Base-by-base conservation (phyloP, 2,113 vertebrate species). In the Callipepla squamata region DNA sequence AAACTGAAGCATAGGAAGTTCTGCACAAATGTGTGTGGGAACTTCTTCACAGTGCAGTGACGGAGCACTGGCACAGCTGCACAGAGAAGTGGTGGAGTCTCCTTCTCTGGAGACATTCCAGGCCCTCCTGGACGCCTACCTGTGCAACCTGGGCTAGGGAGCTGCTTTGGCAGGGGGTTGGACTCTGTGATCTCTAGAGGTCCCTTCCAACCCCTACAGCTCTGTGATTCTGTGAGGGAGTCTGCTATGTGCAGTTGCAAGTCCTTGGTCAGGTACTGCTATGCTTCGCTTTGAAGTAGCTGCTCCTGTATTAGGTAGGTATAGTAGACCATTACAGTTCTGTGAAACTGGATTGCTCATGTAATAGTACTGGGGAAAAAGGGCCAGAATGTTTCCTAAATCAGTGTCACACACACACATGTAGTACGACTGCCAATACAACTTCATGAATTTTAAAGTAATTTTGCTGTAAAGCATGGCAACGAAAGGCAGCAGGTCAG, bases 211-310 rank as follows among this genome's bases (percentile, higher is more conserved):
- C 40, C 40, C 40, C 40, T 11, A 40, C 40, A 11, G 12, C 12
- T 40, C 10, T 40, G 40, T 40, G 10, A 40, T 40, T 40, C 23
- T 57, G 23, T 0, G 0, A 76, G 22, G 15, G 40, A 79, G 34
- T 53, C 7, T 36, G 66, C 25, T 36, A 18, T 45, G 30, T 57
- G 17, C 34, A 42, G 1, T 91, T 80, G 28, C 1, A 73, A 44
- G 7, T 79, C 3, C 18, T 23, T 68, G 48, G 19, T 57, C 14
- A 26, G 20, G 20, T 18, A 22, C 58, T 76, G 90, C 69, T 1
- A 26, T 65, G 69, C 50, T 65, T 65, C 51, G 8, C 16, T 82
- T 90, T 85, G 32, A 80, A 58, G n/a, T 77, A 55, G 2, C 36
- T 74, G 45, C 18, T 4, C 6, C 57, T 19, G 8, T n/a, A 93